Base-by-base conservation (phyloP, 2,797 vertebrate species). In the Furcifer pardalis region DNA sequence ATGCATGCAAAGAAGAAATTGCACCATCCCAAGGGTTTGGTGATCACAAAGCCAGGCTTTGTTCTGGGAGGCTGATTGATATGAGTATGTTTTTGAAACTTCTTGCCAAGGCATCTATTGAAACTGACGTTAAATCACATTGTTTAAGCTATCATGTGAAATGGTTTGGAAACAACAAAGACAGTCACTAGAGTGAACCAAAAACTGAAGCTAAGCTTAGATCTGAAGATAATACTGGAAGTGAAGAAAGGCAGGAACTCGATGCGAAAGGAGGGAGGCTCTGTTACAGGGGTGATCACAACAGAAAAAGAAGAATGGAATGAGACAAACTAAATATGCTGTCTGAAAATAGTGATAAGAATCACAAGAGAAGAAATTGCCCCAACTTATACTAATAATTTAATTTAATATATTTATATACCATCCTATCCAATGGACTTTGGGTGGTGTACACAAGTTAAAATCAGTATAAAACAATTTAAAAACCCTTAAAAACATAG, bases 1-100 rank as follows among this genome's bases (percentile, higher is more conserved):
- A 71, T 35, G 42, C 80, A 62, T 77, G 82, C 72, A 84, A 40
- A 88, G 60, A 40, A 88, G 35, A 40, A 85, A 76, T 35, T 56
- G 65, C 78, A 81, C n/a, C 46, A 69, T 52, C 25, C 62, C 49
- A 79, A 5, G 2, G 1, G 25, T 63, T 73, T n/a, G 84, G 37
- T 87, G 63, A 42, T 71, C 30, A 32, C 27, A 44, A 84, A 86
- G 79, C 10, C 65, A 80, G 27, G 63, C 27, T 68, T 77, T 44
- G 63, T 79, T 17, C 32, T 10, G 30, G 25, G 0, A 0, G 59
- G 79, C 19, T 30, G 68, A 52, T 81, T 73, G 88, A 82, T 84
- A 71, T 1, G 19, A 87, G 42, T 12, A 7, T 56, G 19, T 84
- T 87, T 84, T 87, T 62, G 42, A 85, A 7, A 66, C 23, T 40